phyloP scores from a whole-genome alignment of 1,140 invertebrate genomes.

The Scaptomyza graminum region DNA sequence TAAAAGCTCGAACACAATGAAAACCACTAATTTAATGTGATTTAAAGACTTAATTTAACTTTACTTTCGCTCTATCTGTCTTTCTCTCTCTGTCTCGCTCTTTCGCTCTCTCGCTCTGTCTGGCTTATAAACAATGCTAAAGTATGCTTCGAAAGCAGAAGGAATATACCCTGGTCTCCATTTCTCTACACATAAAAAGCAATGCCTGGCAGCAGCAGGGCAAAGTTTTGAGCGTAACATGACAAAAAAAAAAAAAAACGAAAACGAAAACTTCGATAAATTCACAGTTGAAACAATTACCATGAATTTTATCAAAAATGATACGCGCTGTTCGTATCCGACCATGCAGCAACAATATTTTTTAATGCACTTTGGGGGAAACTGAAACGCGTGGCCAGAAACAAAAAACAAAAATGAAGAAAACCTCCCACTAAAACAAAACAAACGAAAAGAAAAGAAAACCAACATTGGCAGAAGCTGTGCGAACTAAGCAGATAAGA shows the following conservation, averaged over 20 bases:
- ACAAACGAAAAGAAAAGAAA: conserved; percentile 34
- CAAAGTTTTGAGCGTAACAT: conserved; percentile 79
- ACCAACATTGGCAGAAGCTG: conserved; percentile 47
- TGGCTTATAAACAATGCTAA: conserved; percentile 20
- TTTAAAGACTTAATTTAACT: conserved; percentile 75
- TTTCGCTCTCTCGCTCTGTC: not conserved
- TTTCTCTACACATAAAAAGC: conserved; percentile 53
- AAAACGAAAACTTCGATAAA: conserved; percentile 82
- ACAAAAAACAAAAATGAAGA: conserved; percentile 3
- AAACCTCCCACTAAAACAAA: not conserved
- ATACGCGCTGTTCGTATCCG: conserved; percentile 80
- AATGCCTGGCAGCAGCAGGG: conserved; percentile 50
- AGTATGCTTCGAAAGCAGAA: conserved; percentile 25
- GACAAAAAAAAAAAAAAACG: conserved; percentile 56
- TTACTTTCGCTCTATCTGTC: conserved; percentile 12
- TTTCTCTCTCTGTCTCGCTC: not conserved
- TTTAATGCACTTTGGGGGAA: conserved; percentile 82
- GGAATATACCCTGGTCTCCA: conserved; percentile 8
- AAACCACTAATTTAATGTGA: conserved; percentile 40
- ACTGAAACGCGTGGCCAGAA: conserved; percentile 65
- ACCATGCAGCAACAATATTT: conserved; percentile 83
- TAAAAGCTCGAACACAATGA: conserved; percentile 18
- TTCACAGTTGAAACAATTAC: conserved; percentile 83
- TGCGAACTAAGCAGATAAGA: conserved; percentile 69
- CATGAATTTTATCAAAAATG: conserved; percentile 83